These are phyloP conservation scores for Diorhabda sublineata DNA, from an alignment of 1,140 invertebrate genomes.

Conservation along the genomic window DNA sequence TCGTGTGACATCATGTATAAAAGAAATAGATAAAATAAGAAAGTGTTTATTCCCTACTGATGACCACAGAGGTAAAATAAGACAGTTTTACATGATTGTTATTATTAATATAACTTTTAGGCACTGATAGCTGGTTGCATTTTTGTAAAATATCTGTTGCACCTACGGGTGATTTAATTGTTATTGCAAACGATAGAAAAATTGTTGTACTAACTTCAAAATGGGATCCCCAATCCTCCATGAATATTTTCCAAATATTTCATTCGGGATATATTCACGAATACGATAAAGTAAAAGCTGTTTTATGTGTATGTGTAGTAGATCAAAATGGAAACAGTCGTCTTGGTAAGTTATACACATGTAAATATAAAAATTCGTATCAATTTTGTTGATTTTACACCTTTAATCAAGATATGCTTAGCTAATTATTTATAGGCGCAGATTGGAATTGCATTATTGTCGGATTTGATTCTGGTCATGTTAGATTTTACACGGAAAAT, in stretches of 20 bases:
- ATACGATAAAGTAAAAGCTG: constrained; percentile 49
- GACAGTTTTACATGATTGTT: background rate
- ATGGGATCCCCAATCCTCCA: constrained; percentile 53
- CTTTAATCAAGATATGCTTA: constrained; percentile 35
- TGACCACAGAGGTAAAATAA: constrained; percentile 22
- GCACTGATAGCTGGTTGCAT: constrained; percentile 65
- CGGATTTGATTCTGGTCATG: constrained; percentile 78
- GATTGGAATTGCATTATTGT: constrained; percentile 93
- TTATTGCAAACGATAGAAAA: constrained; percentile 61
- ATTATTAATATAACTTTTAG: constrained; percentile 44
- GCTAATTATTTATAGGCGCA: constrained; percentile 53
- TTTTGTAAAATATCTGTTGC: constrained; percentile 67
- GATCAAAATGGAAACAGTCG: constrained; percentile 42
- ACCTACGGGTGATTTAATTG: constrained; percentile 67
- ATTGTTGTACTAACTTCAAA: constrained; percentile 63
- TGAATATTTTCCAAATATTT: constrained; percentile 50
- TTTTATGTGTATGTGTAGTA: constrained; percentile 53
- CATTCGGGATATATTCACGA: constrained; percentile 55
- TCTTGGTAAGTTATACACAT: background rate
- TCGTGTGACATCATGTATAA: constrained; percentile 61
- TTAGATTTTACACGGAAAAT: constrained; percentile 86
- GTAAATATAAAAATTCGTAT: too few species aligned
- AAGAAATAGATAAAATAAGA: constrained; percentile 57
- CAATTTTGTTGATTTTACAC: too few species aligned
- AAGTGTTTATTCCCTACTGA: constrained; percentile 55